Base-by-base conservation (phyloP, 2,113 vertebrate genomes). In the Cariama cristata region DNA sequence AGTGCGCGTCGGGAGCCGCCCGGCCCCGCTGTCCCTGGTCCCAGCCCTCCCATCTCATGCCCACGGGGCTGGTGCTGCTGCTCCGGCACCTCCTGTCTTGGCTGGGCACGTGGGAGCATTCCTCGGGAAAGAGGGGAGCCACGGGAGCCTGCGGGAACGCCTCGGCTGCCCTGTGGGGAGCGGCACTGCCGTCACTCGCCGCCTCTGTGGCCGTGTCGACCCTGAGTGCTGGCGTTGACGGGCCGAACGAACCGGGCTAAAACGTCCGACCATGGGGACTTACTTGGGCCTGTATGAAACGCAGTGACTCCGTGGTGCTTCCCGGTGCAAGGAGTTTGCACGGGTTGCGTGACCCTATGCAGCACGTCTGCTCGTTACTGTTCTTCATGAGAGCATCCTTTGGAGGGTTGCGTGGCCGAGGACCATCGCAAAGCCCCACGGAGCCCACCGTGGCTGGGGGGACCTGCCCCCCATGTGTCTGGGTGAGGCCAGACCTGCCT, bases 211-310 rank as follows among this genome's bases (percentile, higher is more conserved):
- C 63, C 5, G 2, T 14, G 3, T 44, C 66, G 26, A 40, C 35
- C 30, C 35, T 0, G 0, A 59, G 45, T 0, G 0, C 50, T 66
- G 45, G 53, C 3, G 7, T 23, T 15, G 63, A 19, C 0, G 0
- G 22, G 58, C 67, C 91, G 63, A 45, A 66, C 30, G 53, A 27
- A 73, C 30, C 12, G 53, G 86, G 30, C 23, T 47, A 14, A 72
- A 22, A 35, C 5, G 2, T 55, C 73, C 0, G 0, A 20, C 33
- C 33, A 16, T 4, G 7, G 40, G 33, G 6, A 28, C 40, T 63
- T 21, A 50, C 26, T 14, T 4, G 10, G 42, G 68, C 15, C 66
- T 21, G 5, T 22, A 9, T 0, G 0, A 59, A 77, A 63, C 1
- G 0, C 60, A 26, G 32, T 2, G 13, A 9, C n/a, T 69, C 2